These are phyloP conservation scores for Leptarthrus brevirostris DNA, from an alignment of 2,888 invertebrate species.

Conservation along the genomic window DNA sequence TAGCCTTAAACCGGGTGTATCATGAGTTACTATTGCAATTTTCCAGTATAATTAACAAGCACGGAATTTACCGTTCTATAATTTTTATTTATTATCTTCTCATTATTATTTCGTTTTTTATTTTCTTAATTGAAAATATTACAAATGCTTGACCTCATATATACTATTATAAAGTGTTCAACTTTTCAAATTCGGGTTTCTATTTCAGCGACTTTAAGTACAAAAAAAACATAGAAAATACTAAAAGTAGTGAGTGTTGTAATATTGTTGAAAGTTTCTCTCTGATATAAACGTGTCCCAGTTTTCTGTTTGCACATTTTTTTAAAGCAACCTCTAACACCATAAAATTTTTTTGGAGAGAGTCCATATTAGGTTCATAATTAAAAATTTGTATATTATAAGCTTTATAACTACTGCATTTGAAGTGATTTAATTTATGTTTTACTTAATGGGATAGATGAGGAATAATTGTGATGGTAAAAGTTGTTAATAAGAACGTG, in stretches of 20 bases:
- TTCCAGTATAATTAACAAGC: slow-evolving; percentile 6
- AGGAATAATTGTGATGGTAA: too few species aligned
- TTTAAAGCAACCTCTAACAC: too few species aligned
- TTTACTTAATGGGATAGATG: too few species aligned
- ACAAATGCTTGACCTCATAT: neutral
- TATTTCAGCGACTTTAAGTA: slow-evolving; percentile 20
- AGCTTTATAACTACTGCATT: too few species aligned
- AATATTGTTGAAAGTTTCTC: too few species aligned
- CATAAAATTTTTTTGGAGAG: too few species aligned
- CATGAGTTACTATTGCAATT: slow-evolving; percentile 69
- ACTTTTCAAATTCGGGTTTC: slow-evolving; percentile 13
- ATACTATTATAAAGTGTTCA: slow-evolving; percentile 18
- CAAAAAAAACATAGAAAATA: neutral
- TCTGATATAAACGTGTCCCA: too few species aligned
- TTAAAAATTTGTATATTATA: too few species aligned
- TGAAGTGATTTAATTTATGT: too few species aligned
- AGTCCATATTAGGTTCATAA: too few species aligned
- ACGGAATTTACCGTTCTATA: slow-evolving; percentile 23
- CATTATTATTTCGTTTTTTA: neutral
- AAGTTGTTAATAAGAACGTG: too few species aligned
- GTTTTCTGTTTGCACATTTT: too few species aligned
- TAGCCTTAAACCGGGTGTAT: slow-evolving; percentile 81
- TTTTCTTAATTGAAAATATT: neutral
- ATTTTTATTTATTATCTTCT: slow-evolving; percentile 14
- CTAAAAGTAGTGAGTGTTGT: slow-evolving; percentile 30